phyloP scores from a whole-genome alignment of 2,888 invertebrate genomes.

The Pyrocoelia pectoralis region DNA sequence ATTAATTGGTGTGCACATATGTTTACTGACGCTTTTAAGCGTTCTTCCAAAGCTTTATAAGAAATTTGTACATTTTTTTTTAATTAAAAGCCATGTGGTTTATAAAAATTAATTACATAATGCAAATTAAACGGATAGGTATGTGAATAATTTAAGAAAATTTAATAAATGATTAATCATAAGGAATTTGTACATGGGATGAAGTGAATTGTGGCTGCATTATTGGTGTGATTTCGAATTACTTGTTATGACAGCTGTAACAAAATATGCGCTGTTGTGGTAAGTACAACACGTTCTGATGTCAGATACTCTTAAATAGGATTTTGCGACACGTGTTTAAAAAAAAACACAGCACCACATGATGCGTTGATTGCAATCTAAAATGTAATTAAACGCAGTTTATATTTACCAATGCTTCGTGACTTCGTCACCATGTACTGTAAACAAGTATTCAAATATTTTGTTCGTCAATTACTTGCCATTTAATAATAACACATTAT shows the following conservation, averaged over 20 bases:
- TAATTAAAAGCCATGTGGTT: background rate
- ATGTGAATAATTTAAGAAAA: too few species aligned
- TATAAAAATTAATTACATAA: background rate
- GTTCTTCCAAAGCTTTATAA: background rate
- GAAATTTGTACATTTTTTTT: background rate
- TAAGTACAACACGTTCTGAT: conserved; percentile 5
- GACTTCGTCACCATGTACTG: too few species aligned
- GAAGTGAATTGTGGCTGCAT: background rate
- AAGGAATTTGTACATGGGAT: too few species aligned
- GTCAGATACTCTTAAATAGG: background rate
- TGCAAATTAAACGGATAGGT: background rate
- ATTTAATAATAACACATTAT: too few species aligned
- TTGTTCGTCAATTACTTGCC: too few species aligned
- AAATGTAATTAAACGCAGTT: too few species aligned
- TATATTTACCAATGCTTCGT: too few species aligned
- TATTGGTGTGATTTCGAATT: conserved; percentile 1
- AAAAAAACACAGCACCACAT: background rate
- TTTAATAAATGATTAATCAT: too few species aligned
- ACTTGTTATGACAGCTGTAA: conserved; percentile 7
- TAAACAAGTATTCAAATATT: too few species aligned
- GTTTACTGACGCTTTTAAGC: background rate
- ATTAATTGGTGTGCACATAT: background rate
- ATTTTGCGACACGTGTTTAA: background rate
- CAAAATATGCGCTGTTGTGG: background rate
- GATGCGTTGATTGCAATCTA: too few species aligned